Evolutionary conservation across 2,888 invertebrate genomes (phyloP).

Genomic region (Ethmia dodecea): DNA sequence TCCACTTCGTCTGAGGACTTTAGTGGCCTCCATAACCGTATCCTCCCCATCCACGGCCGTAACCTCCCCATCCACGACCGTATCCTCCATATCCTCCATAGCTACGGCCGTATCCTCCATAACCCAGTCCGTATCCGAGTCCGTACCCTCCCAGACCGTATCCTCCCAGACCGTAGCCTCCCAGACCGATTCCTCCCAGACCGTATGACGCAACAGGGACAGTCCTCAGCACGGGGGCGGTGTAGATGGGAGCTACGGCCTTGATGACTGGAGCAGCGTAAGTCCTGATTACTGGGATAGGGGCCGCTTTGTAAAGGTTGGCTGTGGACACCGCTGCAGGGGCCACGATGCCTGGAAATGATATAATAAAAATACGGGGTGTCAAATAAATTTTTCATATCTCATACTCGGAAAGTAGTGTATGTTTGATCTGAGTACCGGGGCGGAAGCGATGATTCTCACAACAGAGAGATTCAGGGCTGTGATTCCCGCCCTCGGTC

Average conservation of each 20-base stretch:
- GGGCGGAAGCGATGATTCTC: too few species aligned
- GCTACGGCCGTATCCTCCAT: conserved; percentile 17
- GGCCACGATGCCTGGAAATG: conserved; percentile 22
- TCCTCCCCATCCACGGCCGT: conserved; percentile 13
- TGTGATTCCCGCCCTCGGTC: too few species aligned
- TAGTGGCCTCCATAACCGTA: too few species aligned
- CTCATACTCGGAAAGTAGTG: too few species aligned
- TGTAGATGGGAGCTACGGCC: conserved; percentile 31
- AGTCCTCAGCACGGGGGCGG: conserved; percentile 36
- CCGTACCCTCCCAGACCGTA: conserved; percentile 23
- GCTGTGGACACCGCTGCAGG: conserved; percentile 55
- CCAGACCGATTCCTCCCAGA: conserved; percentile 23
- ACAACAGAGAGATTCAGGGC: too few species aligned
- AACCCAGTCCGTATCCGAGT: conserved; percentile 10
- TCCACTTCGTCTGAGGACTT: conserved; percentile 4
- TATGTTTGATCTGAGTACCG: too few species aligned
- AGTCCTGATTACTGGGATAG: conserved; percentile 50
- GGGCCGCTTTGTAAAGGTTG: conserved; percentile 50
- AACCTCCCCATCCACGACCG: conserved; percentile 13
- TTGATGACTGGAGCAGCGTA: conserved; percentile 30
- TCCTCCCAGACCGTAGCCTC: conserved; percentile 22
- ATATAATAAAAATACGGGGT: too few species aligned
- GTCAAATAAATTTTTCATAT: too few species aligned
- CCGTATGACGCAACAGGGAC: conserved; percentile 22
- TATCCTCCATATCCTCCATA: conserved; percentile 13